phyloP scores from a whole-genome alignment of 2,797 vertebrate species.

The Mycteria americana region DNA sequence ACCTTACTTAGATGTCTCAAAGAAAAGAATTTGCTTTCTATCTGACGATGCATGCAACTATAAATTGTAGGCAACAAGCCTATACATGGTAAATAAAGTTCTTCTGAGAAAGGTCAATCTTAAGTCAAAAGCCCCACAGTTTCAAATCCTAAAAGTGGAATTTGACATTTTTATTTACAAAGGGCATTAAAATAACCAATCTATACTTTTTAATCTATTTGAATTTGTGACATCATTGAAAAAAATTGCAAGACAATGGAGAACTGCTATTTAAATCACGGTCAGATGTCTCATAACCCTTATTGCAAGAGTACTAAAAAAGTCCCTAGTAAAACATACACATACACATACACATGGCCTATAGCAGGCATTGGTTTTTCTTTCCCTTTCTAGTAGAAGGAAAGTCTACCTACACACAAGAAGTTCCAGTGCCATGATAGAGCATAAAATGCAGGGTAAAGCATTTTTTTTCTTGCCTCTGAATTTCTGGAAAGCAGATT shows the following conservation, averaged over 20 bases:
- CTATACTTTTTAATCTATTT: background rate
- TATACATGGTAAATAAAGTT: background rate
- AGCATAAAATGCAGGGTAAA: background rate
- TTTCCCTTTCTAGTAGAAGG: background rate
- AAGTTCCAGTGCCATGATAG: background rate
- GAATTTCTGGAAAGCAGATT: background rate
- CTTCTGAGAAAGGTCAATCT: background rate
- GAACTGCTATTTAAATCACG: background rate
- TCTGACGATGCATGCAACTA: background rate
- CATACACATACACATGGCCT: background rate
- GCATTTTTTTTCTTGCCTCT: background rate
- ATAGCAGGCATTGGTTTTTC: background rate
- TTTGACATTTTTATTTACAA: background rate
- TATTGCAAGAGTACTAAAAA: background rate
- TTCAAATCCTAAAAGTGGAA: background rate
- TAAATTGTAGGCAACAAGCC: background rate
- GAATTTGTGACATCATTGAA: background rate
- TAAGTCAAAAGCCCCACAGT: rapidly evolving
- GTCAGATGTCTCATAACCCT: background rate
- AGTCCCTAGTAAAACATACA: background rate
- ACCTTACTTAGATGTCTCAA: background rate
- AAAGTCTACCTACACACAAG: background rate
- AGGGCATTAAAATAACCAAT: background rate
- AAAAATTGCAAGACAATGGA: background rate
- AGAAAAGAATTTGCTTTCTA: background rate